phyloP scores from a whole-genome alignment of 1,140 invertebrate genomes.

The Leptinotarsa lineolata region DNA sequence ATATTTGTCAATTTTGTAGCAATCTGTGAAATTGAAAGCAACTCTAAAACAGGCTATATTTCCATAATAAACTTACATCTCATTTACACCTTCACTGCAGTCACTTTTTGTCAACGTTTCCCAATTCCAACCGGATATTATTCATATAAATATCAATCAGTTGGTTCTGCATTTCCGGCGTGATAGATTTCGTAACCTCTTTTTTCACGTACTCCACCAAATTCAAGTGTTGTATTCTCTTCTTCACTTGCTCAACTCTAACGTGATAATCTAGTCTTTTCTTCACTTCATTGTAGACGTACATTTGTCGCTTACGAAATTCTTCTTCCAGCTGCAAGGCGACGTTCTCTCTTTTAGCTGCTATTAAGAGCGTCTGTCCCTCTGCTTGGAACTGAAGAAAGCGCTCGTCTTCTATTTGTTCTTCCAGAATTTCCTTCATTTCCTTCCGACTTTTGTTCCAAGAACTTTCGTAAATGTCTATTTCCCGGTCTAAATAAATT shows the following conservation, averaged over 20 bases:
- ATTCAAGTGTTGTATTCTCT: conserved; percentile 82
- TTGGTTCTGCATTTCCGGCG: conserved; percentile 87
- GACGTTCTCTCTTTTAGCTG: conserved; percentile 89
- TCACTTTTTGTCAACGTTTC: background rate
- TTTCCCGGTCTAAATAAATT: conserved; percentile 68
- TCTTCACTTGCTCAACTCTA: conserved; percentile 66
- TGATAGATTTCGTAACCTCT: conserved; percentile 83
- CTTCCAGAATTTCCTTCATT: conserved; percentile 59
- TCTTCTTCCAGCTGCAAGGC: conserved; percentile 86
- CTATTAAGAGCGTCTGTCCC: conserved; percentile 75
- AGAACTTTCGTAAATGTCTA: conserved; percentile 63
- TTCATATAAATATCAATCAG: conserved; percentile 83
- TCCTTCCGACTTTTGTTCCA: conserved; percentile 53
- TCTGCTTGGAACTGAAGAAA: conserved; percentile 74
- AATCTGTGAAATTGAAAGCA: too few relatives aligned
- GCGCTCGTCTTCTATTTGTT: conserved; percentile 62
- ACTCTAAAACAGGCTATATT: background rate
- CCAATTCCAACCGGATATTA: conserved; percentile 59
- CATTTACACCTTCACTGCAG: background rate
- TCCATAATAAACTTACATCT: conserved; percentile 17
- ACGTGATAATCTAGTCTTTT: conserved; percentile 78
- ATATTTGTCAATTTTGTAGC: too few relatives aligned
- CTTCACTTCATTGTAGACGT: conserved; percentile 78
- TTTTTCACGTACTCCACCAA: conserved; percentile 91
- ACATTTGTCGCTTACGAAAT: conserved; percentile 78